Conservation (phyloP, 2,797 vertebrate genomes). For the Astyanax mexicanus region DNA sequence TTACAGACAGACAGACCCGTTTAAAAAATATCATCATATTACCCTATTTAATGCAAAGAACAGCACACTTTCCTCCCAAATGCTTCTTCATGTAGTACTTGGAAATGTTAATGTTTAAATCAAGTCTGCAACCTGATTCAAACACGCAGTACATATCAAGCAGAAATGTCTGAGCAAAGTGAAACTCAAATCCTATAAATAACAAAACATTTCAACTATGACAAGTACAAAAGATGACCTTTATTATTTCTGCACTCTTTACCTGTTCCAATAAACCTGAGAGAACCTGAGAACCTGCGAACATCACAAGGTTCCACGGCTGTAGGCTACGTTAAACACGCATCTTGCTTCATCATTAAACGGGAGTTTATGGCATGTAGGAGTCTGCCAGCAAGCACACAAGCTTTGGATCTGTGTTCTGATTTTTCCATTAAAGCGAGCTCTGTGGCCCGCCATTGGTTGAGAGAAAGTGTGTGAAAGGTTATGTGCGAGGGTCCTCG, state of each 20-base stretch:
- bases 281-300: constrained; percentile 7
- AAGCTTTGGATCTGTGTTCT: constrained; percentile 54
- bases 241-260: background rate
- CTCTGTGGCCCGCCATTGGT: constrained; percentile 60
- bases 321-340: constrained; percentile 56
- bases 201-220: too few species aligned
- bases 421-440: constrained; percentile 68
- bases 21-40: too few species aligned
- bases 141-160: background rate
- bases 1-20: too few species aligned
- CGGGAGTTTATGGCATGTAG: constrained; percentile 64
- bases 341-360: constrained; percentile 76
- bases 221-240: background rate
- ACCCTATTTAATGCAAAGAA: background rate
- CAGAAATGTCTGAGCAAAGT: background rate
- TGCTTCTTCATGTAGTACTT: background rate
- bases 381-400: constrained; percentile 64
- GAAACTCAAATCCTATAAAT: background rate
- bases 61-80: background rate
- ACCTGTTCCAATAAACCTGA: background rate
- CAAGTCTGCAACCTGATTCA: background rate
- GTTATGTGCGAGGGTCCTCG: constrained; percentile 58
- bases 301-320: background rate
- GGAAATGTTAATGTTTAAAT: background rate
- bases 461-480: constrained; percentile 75